Base-by-base conservation (phyloP, 2,797 vertebrate species). In the Syngnathus rostellatus region DNA sequence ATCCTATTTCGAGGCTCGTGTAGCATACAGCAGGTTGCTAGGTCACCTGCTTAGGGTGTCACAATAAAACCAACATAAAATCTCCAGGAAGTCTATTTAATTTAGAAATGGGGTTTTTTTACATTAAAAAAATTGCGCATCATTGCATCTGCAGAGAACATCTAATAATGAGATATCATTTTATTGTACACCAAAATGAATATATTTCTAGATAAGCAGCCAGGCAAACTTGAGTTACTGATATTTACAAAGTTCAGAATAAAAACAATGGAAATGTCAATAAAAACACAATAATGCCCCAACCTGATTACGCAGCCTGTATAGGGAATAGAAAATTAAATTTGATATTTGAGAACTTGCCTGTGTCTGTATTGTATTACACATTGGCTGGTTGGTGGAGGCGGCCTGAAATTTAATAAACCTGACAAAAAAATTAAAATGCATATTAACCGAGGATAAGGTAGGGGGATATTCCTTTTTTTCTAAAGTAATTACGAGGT, bases 401-500 rank as follows among this genome's bases (percentile, higher is more conserved):
- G 62, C 71, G 79, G 85, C 77, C 71, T 83, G 76, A 87, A 89
- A 91, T 91, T 90, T 90, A 92, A 91, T 93, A 91, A 92, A 90
- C 86, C 86, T 78, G 71, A 85, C 87, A 86, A 91, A 89, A 90
- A 83, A 57, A 88, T 79, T 90, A 89, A 93, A 91, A 91, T 91
- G 92, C 88, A 91, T 90, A 92, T 91, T 92, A 89, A 85, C 71
- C 77, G 37, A 66, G 89, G 91, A 92, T 93, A 92, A 92, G 89
- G 89, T 86, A 86, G 82, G 83, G 92, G 83, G 92, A 93, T 89
- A 63, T 70, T 84, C 82, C 86, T 46, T 46, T 84, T 83, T 85
- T 90, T 87, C 90, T 95, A 90, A 94, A 93, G 90, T 90, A 91
- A 90, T 91, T 93, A 91, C 83, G 87, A 92, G 83, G 82, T 91